These are phyloP conservation scores for Druon quercuslanigerum DNA, from an alignment of 1,140 invertebrate genomes.

Conservation along the genomic window DNA sequence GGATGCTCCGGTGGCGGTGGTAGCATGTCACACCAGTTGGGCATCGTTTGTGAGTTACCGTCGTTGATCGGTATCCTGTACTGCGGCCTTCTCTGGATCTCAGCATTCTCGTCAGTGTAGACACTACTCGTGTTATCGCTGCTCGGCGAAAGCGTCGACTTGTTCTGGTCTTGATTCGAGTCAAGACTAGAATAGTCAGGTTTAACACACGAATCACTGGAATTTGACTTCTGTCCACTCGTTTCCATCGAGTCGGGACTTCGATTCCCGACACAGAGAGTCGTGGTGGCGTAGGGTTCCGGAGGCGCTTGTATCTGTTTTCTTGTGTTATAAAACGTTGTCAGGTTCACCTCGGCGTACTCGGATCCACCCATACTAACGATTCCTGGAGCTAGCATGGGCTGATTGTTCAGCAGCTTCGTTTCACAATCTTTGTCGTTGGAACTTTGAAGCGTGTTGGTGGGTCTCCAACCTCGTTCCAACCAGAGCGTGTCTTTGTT, in stretches of 20 bases:
- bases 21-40: constrained; percentile 87
- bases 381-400: constrained; percentile 73
- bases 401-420: constrained; percentile 79
- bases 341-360: constrained; percentile 87
- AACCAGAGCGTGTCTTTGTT: constrained; percentile 86
- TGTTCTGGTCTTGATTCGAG: constrained; percentile 71
- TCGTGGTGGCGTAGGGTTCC: constrained; percentile 88
- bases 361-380: constrained; percentile 79
- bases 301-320: constrained; percentile 83
- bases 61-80: constrained; percentile 61
- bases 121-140: constrained; percentile 74
- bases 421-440: constrained; percentile 82
- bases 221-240: constrained; percentile 72
- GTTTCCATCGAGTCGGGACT: constrained; percentile 75
- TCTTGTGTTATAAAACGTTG: constrained; percentile 86
- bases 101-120: constrained; percentile 71
- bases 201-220: constrained; percentile 75
- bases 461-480: constrained; percentile 83
- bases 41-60: constrained; percentile 72
- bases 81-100: constrained; percentile 63
- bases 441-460: constrained; percentile 72
- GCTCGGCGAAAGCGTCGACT: constrained; percentile 71
- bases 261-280: constrained; percentile 77
- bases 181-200: constrained; percentile 75
- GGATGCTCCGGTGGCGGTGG: constrained; percentile 89